Conservation (phyloP, 2,888 invertebrate species). For the Phasia obesa region DNA sequence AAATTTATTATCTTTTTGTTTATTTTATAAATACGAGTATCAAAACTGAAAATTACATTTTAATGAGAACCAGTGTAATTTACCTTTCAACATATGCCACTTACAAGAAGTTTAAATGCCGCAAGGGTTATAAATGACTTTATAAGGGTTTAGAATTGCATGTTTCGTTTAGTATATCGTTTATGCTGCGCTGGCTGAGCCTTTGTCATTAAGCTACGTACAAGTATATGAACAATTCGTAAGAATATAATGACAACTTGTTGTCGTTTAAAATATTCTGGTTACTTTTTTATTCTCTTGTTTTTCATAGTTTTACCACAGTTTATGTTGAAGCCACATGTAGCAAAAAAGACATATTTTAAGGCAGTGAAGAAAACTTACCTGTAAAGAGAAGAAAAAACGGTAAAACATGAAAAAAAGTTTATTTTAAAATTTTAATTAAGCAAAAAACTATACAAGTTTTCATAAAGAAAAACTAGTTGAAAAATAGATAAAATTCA, state of each 20-base stretch:
- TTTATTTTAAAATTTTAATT: constrained; percentile 69
- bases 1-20: no score
- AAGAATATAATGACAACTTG: constrained; percentile 41
- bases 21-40: neutral
- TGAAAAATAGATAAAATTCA: neutral
- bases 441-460: constrained; percentile 51
- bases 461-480: neutral
- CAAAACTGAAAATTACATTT: neutral
- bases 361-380: constrained; percentile 53
- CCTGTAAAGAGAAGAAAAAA: constrained; percentile 65
- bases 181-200: neutral
- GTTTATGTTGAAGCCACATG: constrained; percentile 16
- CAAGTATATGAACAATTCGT: constrained; percentile 33
- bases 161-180: constrained; percentile 31
- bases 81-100: constrained; percentile 32
- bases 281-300: neutral
- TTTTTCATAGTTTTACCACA: constrained; percentile 6
- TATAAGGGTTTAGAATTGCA: constrained; percentile 44
- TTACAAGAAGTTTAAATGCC: constrained; percentile 42
- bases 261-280: constrained; percentile 27
- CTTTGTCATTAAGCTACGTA: constrained; percentile 16
- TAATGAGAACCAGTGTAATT: constrained; percentile 45
- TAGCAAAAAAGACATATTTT: constrained; percentile 1
- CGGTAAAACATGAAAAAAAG: constrained; percentile 18
- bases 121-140: constrained; percentile 53